phyloP scores from a whole-genome alignment of 2,797 vertebrate species.

The Buceros bicornis region DNA sequence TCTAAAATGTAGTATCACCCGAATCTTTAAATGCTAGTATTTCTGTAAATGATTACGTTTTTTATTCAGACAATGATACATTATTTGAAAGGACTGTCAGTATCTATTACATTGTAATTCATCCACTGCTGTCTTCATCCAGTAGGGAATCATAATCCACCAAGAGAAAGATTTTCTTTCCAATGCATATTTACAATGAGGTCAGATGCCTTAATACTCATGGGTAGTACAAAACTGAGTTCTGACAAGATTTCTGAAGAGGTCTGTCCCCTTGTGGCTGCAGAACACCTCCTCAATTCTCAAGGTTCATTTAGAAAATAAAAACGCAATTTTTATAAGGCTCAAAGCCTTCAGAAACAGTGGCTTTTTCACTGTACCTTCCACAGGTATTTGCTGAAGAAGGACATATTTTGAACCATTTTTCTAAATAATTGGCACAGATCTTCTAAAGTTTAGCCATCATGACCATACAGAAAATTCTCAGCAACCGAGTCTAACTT shows the following conservation, averaged over 20 bases:
- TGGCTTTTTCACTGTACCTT: neutral
- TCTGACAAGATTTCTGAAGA: slow-evolving; percentile 2
- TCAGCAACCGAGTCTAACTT: neutral
- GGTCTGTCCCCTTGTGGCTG: neutral
- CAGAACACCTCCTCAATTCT: neutral
- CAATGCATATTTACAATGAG: neutral
- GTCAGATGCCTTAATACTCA: neutral
- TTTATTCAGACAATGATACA: neutral
- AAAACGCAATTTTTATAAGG: neutral
- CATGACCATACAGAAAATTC: neutral
- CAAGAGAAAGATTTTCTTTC: neutral
- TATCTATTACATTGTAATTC: neutral
- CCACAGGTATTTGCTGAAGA: neutral
- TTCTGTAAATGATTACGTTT: neutral
- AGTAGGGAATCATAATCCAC: neutral
- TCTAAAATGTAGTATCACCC: neutral
- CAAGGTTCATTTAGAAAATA: neutral
- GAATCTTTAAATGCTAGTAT: neutral
- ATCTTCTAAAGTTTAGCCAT: neutral
- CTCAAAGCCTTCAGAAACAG: neutral
- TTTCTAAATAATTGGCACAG: neutral
- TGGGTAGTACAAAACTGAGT: neutral
- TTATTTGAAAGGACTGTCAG: neutral
- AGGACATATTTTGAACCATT: neutral
- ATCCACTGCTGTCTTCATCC: neutral